Percentiles rank a stretch among this genome's conserved stretches.
These are phyloP conservation scores for Drosophila rhopaloa DNA, from an alignment of 1,140 invertebrate genomes.

Conservation along the genomic window DNA sequence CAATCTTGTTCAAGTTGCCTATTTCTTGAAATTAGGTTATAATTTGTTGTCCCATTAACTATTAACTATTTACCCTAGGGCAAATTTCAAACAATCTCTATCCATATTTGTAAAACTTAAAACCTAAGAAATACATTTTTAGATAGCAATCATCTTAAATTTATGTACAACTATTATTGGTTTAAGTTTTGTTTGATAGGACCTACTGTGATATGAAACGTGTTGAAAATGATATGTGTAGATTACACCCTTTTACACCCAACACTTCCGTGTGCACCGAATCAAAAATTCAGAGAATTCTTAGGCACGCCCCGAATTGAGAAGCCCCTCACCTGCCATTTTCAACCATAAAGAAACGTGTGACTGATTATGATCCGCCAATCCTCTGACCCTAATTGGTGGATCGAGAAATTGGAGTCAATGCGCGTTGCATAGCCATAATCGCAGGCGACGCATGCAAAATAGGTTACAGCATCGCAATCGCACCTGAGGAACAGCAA, in stretches of 20 bases:
- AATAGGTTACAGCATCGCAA: constrained; percentile 81
- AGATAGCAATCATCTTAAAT: too few relatives aligned
- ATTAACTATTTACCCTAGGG: too few relatives aligned
- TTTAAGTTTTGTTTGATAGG: neutral
- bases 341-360: neutral
- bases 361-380: constrained; percentile 8
- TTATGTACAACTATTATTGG: too few relatives aligned
- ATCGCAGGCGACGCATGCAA: constrained; percentile 65
- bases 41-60: too few relatives aligned
- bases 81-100: too few relatives aligned
- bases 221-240: neutral
- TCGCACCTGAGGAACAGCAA: constrained; percentile 40
- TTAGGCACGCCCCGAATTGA: constrained; percentile 29
- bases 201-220: neutral
- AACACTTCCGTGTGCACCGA: neutral
- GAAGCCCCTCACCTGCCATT: constrained; percentile 1
- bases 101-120: too few relatives aligned
- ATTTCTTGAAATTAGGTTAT: too few relatives aligned
- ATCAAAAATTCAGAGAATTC: constrained; percentile 62
- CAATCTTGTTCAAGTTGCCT: too few relatives aligned
- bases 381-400: constrained; percentile 71
- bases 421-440: constrained; percentile 44
- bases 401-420: constrained; percentile 54
- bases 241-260: constrained; percentile 11
- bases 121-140: too few relatives aligned